phyloP scores from a whole-genome alignment of 2,888 invertebrate species.

The Andrena flavipes region DNA sequence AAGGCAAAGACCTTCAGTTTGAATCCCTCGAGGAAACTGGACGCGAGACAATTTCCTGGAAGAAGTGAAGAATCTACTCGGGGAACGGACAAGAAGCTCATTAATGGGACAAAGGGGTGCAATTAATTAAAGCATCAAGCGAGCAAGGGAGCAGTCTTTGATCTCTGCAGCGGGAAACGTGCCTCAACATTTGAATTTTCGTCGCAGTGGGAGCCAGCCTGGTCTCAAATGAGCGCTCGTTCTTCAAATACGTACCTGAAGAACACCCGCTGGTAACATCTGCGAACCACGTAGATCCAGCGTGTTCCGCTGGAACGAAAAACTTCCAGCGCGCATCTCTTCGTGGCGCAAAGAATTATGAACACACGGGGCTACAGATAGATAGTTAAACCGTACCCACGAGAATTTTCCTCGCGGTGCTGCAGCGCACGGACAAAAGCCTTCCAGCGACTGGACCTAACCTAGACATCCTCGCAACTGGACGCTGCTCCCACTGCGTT shows the following conservation, averaged over 20 bases:
- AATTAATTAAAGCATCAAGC: conserved; percentile 61
- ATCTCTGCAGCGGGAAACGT: conserved; percentile 55
- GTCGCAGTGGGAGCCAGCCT: conserved; percentile 63
- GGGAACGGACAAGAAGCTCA: conserved; percentile 22
- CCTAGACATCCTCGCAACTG: background rate
- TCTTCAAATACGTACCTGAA: conserved; percentile 62
- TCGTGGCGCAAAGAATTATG: conserved; percentile 61
- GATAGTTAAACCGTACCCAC: conserved; percentile 45
- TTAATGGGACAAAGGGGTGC: conserved; percentile 44
- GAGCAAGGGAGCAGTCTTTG: conserved; percentile 50
- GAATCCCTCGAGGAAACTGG: background rate
- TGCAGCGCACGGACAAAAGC: conserved; percentile 34
- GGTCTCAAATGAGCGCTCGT: conserved; percentile 65
- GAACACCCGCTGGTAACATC: conserved; percentile 71
- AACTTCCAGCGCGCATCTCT: conserved; percentile 58
- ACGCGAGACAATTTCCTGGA: conserved; percentile 2
- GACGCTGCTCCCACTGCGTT: conserved; percentile 7
- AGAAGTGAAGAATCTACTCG: background rate
- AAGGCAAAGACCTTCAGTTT: too few species aligned
- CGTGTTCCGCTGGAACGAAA: conserved; percentile 61
- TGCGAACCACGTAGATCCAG: conserved; percentile 63
- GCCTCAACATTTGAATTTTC: conserved; percentile 66
- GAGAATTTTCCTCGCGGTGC: conserved; percentile 34
- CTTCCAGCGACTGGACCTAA: background rate
- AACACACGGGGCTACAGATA: conserved; percentile 40